Evolutionary conservation across 2,113 vertebrate species (phyloP).

Genomic region (Catagonus wagneri): DNA sequence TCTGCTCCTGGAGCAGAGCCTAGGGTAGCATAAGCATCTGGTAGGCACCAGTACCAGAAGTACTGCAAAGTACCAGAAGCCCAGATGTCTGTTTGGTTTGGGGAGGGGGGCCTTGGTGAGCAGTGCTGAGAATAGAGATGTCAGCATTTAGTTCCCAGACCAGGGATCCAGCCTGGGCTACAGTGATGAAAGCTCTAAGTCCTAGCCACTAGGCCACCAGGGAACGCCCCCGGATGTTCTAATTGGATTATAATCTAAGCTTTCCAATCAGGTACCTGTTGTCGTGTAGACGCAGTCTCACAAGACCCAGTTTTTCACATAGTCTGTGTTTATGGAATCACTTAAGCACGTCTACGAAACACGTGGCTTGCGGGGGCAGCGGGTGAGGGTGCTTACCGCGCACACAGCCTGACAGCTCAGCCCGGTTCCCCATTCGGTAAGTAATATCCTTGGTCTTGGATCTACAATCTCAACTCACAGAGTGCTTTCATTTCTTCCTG

Average conservation of each 20-base stretch:
- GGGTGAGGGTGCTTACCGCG: not conserved
- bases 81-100: not conserved
- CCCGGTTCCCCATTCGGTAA: not conserved
- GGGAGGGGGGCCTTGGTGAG: no score
- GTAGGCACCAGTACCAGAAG: not conserved
- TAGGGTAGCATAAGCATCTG: not conserved
- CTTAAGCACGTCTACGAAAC: slow-evolving; percentile 10
- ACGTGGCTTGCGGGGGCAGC: not conserved
- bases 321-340: not conserved
- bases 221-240: no score
- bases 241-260: not conserved
- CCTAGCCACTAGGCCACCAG: no score
- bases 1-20: not conserved
- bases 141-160: no score
- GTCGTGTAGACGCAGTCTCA: not conserved
- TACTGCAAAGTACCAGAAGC: not conserved
- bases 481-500: slow-evolving; percentile 46
- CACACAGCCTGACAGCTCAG: not conserved
- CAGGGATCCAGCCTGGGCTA: no score
- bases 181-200: no score
- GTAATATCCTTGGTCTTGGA: not conserved
- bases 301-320: not conserved
- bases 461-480: not conserved
- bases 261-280: not conserved
- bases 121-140: no score